Evolutionary conservation across 2,113 vertebrate genomes (phyloP).

Genomic region (Ifrita kowaldi): DNA sequence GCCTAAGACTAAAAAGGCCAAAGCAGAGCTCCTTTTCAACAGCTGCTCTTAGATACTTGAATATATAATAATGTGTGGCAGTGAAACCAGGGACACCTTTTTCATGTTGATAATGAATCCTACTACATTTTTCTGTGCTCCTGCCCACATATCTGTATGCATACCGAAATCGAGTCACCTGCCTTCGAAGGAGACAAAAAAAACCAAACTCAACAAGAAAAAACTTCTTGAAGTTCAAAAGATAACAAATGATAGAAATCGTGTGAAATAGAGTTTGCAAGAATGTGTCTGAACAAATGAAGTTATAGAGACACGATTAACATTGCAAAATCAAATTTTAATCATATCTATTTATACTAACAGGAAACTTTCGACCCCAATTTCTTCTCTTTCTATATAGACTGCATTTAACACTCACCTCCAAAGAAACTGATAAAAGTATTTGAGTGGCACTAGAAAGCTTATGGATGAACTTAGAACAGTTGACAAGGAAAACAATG

Average conservation of each 20-base stretch:
- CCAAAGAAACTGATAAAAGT: not conserved
- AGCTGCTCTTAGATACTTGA: not conserved
- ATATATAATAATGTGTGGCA: not conserved
- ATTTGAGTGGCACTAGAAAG: not conserved
- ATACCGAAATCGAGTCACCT: not conserved
- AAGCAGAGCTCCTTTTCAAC: not conserved
- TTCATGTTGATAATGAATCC: not conserved
- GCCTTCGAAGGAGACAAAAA: not conserved
- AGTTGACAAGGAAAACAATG: not conserved
- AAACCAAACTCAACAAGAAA: not conserved
- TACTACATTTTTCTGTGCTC: not conserved
- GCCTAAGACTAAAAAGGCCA: not conserved
- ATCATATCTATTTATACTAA: not conserved
- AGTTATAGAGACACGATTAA: not conserved
- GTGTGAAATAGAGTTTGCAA: not conserved
- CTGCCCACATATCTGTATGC: not conserved
- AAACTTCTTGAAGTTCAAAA: not conserved
- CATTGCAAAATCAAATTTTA: not conserved
- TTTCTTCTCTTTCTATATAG: not conserved
- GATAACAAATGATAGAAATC: not conserved
- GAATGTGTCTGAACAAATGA: not conserved
- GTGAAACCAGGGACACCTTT: not conserved
- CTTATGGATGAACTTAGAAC: not conserved
- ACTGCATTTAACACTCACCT: not conserved
- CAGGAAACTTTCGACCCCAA: not conserved